Conservation (phyloP, 2,113 vertebrate genomes). For the Dipodomys merriami region DNA sequence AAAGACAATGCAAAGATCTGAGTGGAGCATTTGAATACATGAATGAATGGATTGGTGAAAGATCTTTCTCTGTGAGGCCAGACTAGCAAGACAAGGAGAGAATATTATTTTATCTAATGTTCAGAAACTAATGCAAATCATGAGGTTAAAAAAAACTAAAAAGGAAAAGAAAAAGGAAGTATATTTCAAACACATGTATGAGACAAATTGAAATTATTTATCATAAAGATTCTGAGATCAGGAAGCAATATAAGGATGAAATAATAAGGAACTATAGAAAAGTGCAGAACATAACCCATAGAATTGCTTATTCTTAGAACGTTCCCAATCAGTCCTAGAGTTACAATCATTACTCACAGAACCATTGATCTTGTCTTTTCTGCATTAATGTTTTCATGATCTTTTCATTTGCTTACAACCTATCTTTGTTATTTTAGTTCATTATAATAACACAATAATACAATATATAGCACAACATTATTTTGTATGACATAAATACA, state of each 20-base stretch:
- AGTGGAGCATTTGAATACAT: neutral
- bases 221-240: neutral
- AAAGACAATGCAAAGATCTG: neutral
- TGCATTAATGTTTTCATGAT: too few relatives aligned
- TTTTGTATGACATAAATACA: too few relatives aligned
- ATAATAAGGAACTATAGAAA: neutral
- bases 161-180: neutral
- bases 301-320: too few relatives aligned
- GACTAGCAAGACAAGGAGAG: neutral
- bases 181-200: neutral
- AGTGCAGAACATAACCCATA: neutral
- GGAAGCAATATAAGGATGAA: neutral
- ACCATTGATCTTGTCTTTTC: too few relatives aligned
- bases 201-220: neutral
- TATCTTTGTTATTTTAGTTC: too few relatives aligned
- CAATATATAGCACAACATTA: too few relatives aligned
- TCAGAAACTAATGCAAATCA: neutral
- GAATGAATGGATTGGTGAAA: neutral
- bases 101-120: neutral
- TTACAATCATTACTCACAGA: too few relatives aligned
- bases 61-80: fast-evolving
- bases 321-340: too few relatives aligned
- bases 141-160: neutral
- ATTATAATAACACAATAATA: too few relatives aligned
- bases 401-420: too few relatives aligned